phyloP scores from a whole-genome alignment of 2,797 vertebrate species.

The Monodelphis domestica region DNA sequence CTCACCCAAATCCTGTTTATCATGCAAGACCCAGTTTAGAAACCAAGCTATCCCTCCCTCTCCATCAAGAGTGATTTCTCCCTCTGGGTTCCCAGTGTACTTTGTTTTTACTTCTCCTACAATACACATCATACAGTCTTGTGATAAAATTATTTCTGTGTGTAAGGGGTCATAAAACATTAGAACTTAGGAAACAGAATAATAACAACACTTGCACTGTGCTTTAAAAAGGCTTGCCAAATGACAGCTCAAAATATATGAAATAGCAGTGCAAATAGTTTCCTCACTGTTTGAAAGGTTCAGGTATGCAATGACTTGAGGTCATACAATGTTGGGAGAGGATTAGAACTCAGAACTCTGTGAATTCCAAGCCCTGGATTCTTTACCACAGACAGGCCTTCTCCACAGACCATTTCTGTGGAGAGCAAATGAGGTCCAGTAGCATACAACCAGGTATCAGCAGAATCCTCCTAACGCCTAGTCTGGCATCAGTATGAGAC shows the following conservation, averaged over 20 bases:
- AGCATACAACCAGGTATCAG: background rate
- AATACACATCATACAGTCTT: background rate
- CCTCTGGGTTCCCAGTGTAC: background rate
- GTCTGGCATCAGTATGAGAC: background rate
- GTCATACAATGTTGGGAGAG: background rate
- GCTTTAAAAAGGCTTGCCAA: background rate
- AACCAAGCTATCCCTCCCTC: background rate
- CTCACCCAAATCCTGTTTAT: background rate
- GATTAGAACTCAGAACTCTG: rapidly evolving
- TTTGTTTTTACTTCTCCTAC: background rate
- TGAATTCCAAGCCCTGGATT: too few relatives aligned
- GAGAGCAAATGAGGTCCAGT: background rate
- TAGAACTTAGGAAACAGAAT: background rate
- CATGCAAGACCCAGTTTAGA: background rate
- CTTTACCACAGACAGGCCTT: too few relatives aligned
- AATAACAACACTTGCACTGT: background rate
- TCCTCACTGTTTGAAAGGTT: background rate
- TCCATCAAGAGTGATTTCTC: background rate
- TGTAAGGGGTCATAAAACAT: background rate
- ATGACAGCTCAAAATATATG: background rate
- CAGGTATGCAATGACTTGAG: background rate
- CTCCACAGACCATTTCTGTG: too few relatives aligned
- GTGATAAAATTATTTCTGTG: background rate
- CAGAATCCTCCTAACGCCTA: too few relatives aligned
- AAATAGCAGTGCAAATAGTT: background rate